Conservation (phyloP, 1,140 invertebrate genomes). For the Whitmania pigra region DNA sequence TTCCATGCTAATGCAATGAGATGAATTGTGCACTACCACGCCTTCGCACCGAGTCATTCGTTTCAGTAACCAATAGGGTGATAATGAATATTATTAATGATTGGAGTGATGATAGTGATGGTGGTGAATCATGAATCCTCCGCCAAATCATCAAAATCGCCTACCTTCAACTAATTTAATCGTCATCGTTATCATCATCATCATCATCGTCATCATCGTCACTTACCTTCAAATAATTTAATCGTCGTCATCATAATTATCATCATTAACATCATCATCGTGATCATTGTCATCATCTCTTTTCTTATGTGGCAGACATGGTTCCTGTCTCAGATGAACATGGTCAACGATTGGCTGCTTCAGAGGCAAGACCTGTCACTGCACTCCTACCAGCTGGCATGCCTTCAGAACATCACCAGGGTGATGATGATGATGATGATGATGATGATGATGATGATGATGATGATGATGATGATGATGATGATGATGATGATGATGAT, state of each 20-base stretch:
- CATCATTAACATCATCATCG: not conserved
- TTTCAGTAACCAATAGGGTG: too few relatives aligned
- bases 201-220: too few relatives aligned
- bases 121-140: too few relatives aligned
- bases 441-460: not conserved
- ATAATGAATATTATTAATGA: too few relatives aligned
- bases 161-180: too few relatives aligned
- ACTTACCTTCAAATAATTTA: too few relatives aligned
- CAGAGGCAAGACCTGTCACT: slow-evolving; percentile 84
- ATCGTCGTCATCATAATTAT: not conserved
- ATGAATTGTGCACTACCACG: too few relatives aligned
- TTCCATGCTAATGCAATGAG: too few relatives aligned
- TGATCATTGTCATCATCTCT: not conserved
- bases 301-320: slow-evolving; percentile 57
- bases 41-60: too few relatives aligned
- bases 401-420: slow-evolving; percentile 86
- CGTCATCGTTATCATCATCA: too few relatives aligned
- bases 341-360: slow-evolving; percentile 85
- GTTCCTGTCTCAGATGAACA: slow-evolving; percentile 87
- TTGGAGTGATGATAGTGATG: too few relatives aligned
- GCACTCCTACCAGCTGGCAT: slow-evolving; percentile 91
- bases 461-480: not conserved
- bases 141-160: too few relatives aligned
- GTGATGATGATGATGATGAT: slow-evolving; percentile 46
- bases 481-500: not conserved